These are phyloP conservation scores for Pelobates fuscus DNA, from an alignment of 2,113 vertebrate species.

Conservation along the genomic window DNA sequence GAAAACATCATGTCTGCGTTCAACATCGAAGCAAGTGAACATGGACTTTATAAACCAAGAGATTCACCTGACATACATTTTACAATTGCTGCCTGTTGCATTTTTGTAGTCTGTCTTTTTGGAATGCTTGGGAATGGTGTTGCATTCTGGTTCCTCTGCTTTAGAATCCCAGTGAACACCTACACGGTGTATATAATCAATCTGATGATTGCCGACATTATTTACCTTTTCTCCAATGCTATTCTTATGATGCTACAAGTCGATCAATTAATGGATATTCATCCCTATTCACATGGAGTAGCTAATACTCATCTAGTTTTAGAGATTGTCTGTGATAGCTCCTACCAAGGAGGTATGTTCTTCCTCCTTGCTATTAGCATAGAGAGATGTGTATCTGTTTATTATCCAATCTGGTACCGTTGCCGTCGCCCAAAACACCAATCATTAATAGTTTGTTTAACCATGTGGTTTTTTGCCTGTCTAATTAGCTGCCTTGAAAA, in stretches of 20 bases:
- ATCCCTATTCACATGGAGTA: neutral
- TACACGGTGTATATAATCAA: conserved; percentile 52
- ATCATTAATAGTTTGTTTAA: conserved; percentile 48
- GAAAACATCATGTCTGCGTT: conserved; percentile 3
- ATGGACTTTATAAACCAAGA: neutral
- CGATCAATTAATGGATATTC: conserved; percentile 42
- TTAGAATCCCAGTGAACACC: conserved; percentile 24
- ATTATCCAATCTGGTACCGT: conserved; percentile 61
- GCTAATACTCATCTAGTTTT: conserved; percentile 4
- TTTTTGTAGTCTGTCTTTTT: neutral
- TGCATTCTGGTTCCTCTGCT: conserved; percentile 51
- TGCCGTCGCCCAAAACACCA: conserved; percentile 45
- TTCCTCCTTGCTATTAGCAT: conserved; percentile 55
- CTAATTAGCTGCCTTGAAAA: conserved; percentile 53
- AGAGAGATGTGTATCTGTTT: conserved; percentile 40
- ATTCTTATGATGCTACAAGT: neutral
- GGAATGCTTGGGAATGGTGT: conserved; percentile 52
- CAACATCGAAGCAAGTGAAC: neutral
- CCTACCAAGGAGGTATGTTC: conserved; percentile 48
- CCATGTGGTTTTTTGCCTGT: conserved; percentile 60
- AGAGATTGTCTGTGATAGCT: conserved; percentile 27
- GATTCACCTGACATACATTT: conserved; percentile 27
- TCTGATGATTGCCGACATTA: conserved; percentile 35
- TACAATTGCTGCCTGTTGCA: conserved; percentile 24
- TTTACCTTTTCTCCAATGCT: conserved; percentile 49